phyloP scores from a whole-genome alignment of 1,140 invertebrate species.

The Tetragonula clypearis region DNA sequence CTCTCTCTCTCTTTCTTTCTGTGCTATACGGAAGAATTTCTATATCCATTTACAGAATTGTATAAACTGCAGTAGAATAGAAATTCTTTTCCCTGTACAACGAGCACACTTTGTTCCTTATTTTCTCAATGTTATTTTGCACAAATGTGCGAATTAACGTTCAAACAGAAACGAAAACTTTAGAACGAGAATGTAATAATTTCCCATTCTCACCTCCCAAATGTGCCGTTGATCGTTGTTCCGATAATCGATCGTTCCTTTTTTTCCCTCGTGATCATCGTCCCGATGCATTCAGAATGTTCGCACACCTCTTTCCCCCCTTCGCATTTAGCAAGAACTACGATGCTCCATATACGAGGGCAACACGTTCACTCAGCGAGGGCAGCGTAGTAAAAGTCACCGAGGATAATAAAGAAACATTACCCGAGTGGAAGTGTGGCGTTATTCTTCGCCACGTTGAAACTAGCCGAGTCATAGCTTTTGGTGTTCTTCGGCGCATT shows the following conservation, averaged over 20 bases:
- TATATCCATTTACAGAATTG: too few species aligned
- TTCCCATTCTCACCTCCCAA: too few species aligned
- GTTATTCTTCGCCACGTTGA: neutral
- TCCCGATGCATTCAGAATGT: neutral
- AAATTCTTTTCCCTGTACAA: too few species aligned
- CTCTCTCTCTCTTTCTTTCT: too few species aligned
- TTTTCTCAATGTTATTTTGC: too few species aligned
- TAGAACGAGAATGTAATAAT: too few species aligned
- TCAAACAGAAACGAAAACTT: too few species aligned
- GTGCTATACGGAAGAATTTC: too few species aligned
- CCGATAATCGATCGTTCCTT: neutral
- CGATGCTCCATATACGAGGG: neutral
- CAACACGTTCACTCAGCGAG: neutral
- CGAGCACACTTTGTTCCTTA: too few species aligned
- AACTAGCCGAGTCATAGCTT: neutral
- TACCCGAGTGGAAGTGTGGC: neutral
- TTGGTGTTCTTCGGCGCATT: slow-evolving; percentile 22
- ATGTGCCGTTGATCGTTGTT: too few species aligned
- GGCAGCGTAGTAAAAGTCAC: neutral
- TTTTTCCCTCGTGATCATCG: neutral
- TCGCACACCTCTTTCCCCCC: neutral
- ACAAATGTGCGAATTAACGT: too few species aligned
- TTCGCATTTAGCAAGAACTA: neutral
- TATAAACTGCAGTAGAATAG: too few species aligned
- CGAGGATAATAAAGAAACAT: slow-evolving; percentile 15